Evolutionary conservation across 2,113 vertebrate species (phyloP).

Genomic region (Phrynosoma blainvillii): DNA sequence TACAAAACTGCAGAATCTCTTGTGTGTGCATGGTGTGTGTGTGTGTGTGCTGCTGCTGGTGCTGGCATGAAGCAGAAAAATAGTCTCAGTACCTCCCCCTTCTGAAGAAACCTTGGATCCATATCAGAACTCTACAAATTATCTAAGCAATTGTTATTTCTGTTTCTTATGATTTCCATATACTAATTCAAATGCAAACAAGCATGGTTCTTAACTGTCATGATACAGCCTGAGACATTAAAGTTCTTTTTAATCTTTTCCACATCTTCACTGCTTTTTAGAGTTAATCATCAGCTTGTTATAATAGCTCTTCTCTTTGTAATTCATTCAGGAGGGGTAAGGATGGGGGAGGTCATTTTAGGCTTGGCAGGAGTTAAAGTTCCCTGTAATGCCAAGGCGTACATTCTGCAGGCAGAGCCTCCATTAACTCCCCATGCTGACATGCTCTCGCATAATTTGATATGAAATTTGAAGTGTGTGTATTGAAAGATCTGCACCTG

Average conservation of each 20-base stretch:
- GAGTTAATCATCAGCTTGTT: slow-evolving; percentile 40
- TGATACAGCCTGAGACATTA: background rate
- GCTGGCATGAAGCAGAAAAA: background rate
- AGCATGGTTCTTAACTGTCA: background rate
- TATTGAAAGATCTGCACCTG: slow-evolving; percentile 58
- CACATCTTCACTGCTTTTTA: background rate
- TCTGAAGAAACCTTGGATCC: background rate
- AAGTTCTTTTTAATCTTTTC: background rate
- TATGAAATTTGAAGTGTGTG: slow-evolving; percentile 46
- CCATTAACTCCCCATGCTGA: slow-evolving; percentile 54
- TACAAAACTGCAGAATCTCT: no score
- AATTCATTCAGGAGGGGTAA: slow-evolving; percentile 50
- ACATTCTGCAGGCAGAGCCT: slow-evolving; percentile 52
- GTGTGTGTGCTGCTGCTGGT: no score
- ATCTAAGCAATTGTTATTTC: background rate
- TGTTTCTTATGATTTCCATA: background rate
- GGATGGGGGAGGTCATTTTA: slow-evolving; percentile 37
- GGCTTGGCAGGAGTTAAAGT: slow-evolving; percentile 59
- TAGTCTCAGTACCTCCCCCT: background rate
- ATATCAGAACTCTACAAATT: background rate
- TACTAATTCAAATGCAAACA: background rate
- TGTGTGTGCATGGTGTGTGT: no score
- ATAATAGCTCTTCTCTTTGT: slow-evolving; percentile 7
- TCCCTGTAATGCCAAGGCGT: slow-evolving; percentile 56
- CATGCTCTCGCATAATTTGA: slow-evolving; percentile 44